phyloP scores from a whole-genome alignment of 2,888 invertebrate genomes.

The Eupelmus urozonus region DNA sequence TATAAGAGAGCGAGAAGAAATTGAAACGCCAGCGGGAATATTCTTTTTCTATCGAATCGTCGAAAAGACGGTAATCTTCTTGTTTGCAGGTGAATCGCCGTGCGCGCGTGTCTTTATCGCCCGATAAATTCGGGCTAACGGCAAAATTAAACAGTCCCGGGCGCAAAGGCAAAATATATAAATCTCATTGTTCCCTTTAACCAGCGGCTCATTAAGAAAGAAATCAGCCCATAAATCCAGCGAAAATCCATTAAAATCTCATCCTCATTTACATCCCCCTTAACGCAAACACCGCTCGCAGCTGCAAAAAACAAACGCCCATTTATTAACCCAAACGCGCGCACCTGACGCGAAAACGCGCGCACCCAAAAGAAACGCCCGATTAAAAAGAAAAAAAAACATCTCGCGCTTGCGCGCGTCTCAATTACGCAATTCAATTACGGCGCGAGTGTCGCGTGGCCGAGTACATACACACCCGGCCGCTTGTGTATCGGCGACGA shows the following conservation, averaged over 20 bases:
- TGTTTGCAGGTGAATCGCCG: too few relatives aligned
- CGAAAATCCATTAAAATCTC: slow-evolving; percentile 9
- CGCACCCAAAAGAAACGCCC: slow-evolving; percentile 12
- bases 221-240: neutral
- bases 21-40: neutral
- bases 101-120: too few relatives aligned
- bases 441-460: neutral
- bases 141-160: too few relatives aligned
- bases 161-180: too few relatives aligned
- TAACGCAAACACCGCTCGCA: neutral
- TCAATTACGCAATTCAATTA: slow-evolving; percentile 32
- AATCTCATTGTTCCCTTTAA: too few relatives aligned
- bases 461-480: neutral
- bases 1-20: neutral
- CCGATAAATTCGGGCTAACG: too few relatives aligned
- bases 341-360: slow-evolving; percentile 2
- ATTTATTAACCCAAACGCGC: neutral
- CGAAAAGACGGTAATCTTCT: neutral
- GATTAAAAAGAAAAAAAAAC: too few relatives aligned
- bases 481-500: slow-evolving; percentile 20
- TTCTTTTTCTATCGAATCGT: neutral
- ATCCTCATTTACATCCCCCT: slow-evolving; percentile 8
- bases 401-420: slow-evolving; percentile 8
- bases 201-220: neutral
- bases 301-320: neutral